Base-by-base conservation (phyloP, 2,888 invertebrate genomes). In the Clusia tigrina region DNA sequence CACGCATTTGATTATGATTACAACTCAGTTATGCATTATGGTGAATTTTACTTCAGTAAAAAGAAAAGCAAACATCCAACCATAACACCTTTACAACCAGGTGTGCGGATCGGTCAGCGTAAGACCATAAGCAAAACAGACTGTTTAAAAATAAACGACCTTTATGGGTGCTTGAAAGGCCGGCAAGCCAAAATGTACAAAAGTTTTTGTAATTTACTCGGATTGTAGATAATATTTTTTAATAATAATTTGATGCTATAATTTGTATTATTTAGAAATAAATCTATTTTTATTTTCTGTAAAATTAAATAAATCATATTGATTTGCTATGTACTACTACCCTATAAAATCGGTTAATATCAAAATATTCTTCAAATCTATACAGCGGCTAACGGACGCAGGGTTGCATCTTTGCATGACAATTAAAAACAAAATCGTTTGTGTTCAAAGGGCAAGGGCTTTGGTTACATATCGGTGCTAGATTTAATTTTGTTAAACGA, bases 1-100 rank as follows among this genome's bases (percentile, higher is more conserved):
- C 88, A 89, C 74, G 85, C 86, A 55, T 90, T 89, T 78, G 89
- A 89, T 62, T 93, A 93, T 73, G 92, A 92, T 78, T 92, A 89
- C 77, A 88, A 89, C 67, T 90, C 90, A 12, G 89, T 92, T 32
- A 91, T 93, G 91, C 93, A 93, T 78, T 93, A 93, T 70, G 90
- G 90, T 1, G 85, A 85, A 67, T 85, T 85, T 73, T 90, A 88
- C 78, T 90, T 90, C 76, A 89, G 89, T 70, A 87, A 87, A 74
- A 84, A 83, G 61, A 87, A 87, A 76, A 86, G 87, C 2, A 75
- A 78, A 23, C 88, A 86, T 72, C 88, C 89, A 1, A 89, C 90
- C 0, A 86, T 90, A 62, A 87, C 88, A 1, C 84, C 89, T 0
- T 86, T 87, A 72, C 83, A 85, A 71, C 83, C 85, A 5, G 87